A percentile compares a stretch with the other conserved stretches of the same genome.
Evolutionary conservation across 2,888 invertebrate genomes (phyloP).

Genomic region (Malthinus flaveolus): DNA sequence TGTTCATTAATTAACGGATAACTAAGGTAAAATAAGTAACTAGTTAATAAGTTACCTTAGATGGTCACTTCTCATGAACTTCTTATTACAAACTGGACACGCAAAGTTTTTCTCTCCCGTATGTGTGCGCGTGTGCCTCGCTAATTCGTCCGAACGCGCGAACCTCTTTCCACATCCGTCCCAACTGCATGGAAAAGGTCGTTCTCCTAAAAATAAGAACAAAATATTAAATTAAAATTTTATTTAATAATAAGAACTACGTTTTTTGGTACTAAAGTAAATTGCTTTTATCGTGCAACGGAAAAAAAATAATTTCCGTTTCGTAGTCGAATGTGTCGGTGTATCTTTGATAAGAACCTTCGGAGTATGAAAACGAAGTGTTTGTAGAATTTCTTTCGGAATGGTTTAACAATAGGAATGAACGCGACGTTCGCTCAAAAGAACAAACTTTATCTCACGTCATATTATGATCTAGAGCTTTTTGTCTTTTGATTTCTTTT

Average conservation of each 20-base stretch:
- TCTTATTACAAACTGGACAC: conserved; percentile 65
- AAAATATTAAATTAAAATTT: conserved; percentile 1
- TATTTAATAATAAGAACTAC: neutral
- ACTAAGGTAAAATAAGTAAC: conserved; percentile 10
- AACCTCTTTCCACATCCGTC: conserved; percentile 65
- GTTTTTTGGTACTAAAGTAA: neutral
- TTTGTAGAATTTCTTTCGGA: too few relatives aligned
- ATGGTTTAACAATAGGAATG: too few relatives aligned
- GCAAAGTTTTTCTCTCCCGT: conserved; percentile 68
- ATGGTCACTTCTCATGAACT: conserved; percentile 69
- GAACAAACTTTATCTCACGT: too few relatives aligned
- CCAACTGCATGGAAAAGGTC: conserved; percentile 68
- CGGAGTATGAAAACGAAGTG: neutral
- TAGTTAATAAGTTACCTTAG: conserved; percentile 54
- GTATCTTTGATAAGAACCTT: neutral
- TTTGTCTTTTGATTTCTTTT: too few relatives aligned
- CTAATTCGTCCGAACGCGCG: conserved; percentile 67
- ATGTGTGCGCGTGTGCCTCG: conserved; percentile 65
- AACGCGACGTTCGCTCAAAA: too few relatives aligned
- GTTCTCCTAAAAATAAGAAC: conserved; percentile 58
- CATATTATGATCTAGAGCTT: too few relatives aligned
- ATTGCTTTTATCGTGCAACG: too few relatives aligned
- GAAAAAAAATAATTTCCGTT: conserved; percentile 3
- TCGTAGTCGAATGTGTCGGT: neutral
- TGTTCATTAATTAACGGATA: conserved; percentile 11